These are phyloP conservation scores for Colletes gigas DNA, from an alignment of 1,140 invertebrate genomes.

Conservation along the genomic window DNA sequence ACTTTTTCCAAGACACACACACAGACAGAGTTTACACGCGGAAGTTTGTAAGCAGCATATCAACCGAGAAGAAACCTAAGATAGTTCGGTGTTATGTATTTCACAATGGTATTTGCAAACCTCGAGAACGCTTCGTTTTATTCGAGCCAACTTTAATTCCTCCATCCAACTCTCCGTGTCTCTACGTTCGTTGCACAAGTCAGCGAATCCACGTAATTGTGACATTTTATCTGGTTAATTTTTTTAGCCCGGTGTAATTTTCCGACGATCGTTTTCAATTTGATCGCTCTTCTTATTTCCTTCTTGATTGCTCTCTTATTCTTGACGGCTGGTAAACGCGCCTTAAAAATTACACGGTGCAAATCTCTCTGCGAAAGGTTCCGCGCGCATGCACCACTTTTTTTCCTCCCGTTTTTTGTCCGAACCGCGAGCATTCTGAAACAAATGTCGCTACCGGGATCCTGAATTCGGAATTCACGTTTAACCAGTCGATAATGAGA, in stretches of 20 bases:
- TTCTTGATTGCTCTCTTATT: too few species aligned
- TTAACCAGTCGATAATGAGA: constrained; percentile 43
- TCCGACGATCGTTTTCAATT: constrained; percentile 19
- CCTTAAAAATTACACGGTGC: constrained; percentile 25
- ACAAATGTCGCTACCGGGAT: constrained; percentile 19
- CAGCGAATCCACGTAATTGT: background rate
- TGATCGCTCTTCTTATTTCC: background rate
- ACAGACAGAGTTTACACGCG: too few species aligned
- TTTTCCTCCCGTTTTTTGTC: background rate
- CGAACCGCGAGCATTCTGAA: background rate
- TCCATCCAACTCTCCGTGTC: background rate
- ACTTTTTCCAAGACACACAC: too few species aligned
- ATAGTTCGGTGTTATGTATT: too few species aligned
- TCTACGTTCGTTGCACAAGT: constrained; percentile 16
- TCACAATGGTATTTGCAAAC: background rate
- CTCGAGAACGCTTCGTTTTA: too few species aligned
- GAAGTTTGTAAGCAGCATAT: too few species aligned
- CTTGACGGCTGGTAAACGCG: background rate
- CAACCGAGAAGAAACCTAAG: too few species aligned
- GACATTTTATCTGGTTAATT: background rate
- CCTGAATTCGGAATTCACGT: constrained; percentile 37
- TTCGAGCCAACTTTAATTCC: too few species aligned
- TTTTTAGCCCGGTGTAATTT: background rate
- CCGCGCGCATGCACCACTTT: background rate
- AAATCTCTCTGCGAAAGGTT: constrained; percentile 19